Evolutionary conservation across 2,113 vertebrate genomes (phyloP).

Genomic region (Procapra przewalskii): DNA sequence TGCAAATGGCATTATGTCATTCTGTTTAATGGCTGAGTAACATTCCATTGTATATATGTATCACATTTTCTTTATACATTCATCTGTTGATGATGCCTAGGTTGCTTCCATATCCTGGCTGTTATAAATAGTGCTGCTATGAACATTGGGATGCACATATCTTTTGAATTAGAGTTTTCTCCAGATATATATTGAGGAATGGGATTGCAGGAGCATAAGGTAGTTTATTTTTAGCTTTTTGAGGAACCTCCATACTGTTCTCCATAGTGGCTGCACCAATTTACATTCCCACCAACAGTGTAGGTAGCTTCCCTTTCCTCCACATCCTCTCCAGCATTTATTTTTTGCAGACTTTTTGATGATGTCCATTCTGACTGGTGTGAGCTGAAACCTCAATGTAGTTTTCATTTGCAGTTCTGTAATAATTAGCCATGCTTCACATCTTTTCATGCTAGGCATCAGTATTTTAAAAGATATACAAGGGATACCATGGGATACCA

Average conservation of each 20-base stretch:
- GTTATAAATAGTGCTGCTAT: neutral
- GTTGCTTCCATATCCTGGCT: neutral
- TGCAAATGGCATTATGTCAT: neutral
- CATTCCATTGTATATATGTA: neutral
- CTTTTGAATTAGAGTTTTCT: neutral
- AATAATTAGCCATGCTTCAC: neutral
- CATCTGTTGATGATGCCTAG: neutral
- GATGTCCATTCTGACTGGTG: neutral
- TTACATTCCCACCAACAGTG: neutral
- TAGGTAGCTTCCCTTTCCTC: neutral
- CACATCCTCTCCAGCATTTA: neutral
- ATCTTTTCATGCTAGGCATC: neutral
- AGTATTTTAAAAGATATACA: neutral
- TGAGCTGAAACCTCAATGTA: neutral
- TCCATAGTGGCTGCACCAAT: neutral
- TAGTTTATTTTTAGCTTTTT: neutral
- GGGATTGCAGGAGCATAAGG: neutral
- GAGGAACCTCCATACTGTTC: neutral
- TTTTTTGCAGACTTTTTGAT: neutral
- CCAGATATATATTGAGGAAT: neutral
- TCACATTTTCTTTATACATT: neutral
- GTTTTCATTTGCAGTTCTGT: neutral
- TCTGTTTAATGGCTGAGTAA: neutral
- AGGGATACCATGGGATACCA: neutral
- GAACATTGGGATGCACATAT: accelerated